phyloP scores from a whole-genome alignment of 2,113 vertebrate genomes.

The Oncorhynchus masou region DNA sequence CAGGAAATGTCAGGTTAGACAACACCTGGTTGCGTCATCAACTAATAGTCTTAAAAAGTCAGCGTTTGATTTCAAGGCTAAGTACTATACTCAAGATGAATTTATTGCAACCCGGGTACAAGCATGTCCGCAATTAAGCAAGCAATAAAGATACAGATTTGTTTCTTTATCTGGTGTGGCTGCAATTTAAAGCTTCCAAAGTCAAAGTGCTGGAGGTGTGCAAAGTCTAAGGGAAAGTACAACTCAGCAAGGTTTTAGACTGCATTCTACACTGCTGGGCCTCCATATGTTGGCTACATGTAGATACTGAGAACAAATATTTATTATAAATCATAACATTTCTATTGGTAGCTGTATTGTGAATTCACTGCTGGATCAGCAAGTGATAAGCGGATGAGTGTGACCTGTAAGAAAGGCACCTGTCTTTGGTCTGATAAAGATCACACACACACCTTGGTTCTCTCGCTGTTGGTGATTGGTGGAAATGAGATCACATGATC shows the following conservation, averaged over 20 bases:
- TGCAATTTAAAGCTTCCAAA: not conserved
- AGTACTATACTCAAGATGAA: too few species aligned
- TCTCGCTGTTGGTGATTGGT: slow-evolving; percentile 95
- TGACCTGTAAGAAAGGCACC: slow-evolving; percentile 34
- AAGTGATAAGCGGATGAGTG: not conserved
- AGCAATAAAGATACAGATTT: not conserved
- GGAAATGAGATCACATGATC: slow-evolving; percentile 91
- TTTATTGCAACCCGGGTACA: too few species aligned
- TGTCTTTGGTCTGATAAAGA: slow-evolving; percentile 75
- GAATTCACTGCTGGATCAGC: too few species aligned
- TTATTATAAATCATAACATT: too few species aligned
- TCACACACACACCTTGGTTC: slow-evolving; percentile 83
- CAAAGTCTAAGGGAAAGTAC: not conserved
- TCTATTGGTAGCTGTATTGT: too few species aligned
- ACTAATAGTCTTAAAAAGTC: too few species aligned
- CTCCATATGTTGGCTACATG: too few species aligned
- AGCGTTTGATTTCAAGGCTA: too few species aligned
- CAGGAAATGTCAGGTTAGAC: too few species aligned
- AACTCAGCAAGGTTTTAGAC: not conserved
- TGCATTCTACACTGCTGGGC: not conserved
- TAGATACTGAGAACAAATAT: too few species aligned
- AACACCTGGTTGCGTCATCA: too few species aligned
- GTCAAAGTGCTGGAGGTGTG: not conserved
- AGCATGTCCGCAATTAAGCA: not conserved
- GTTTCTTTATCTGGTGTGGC: not conserved